Evolutionary conservation across 2,888 invertebrate species (phyloP).

Genomic region (Bellardia bayeri): DNA sequence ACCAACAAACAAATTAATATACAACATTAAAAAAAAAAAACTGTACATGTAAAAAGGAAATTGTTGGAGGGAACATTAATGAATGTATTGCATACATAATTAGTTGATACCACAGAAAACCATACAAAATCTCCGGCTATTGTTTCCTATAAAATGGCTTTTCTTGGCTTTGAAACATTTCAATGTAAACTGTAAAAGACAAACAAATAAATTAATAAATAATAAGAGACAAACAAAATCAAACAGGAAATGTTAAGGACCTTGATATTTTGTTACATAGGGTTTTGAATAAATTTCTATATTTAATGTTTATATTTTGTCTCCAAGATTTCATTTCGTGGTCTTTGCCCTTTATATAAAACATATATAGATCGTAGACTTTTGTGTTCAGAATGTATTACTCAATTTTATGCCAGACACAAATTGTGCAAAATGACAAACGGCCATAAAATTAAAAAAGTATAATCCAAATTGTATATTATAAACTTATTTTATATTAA

Average conservation of each 20-base stretch:
- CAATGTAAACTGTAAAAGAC: neutral
- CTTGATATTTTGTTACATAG: conserved; percentile 23
- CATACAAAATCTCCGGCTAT: conserved; percentile 9
- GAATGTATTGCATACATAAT: conserved; percentile 40
- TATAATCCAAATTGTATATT: neutral
- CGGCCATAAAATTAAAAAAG: neutral
- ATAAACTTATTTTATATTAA: neutral
- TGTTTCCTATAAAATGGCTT: conserved; percentile 18
- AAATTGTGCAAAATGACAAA: neutral
- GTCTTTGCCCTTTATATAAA: conserved; percentile 14
- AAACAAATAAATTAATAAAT: conserved; percentile 3
- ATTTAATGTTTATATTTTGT: neutral
- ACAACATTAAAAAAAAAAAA: neutral
- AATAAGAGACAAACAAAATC: neutral
- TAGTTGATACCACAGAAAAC: neutral
- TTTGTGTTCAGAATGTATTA: neutral
- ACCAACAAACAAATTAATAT: neutral
- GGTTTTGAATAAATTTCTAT: neutral
- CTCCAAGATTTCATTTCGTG: no score
- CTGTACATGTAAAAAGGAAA: conserved; percentile 14
- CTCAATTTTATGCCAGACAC: neutral
- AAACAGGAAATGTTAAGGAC: conserved; percentile 43
- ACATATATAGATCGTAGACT: neutral
- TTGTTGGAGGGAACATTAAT: neutral
- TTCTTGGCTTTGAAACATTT: neutral